phyloP scores from a whole-genome alignment of 2,113 vertebrate genomes.

The Equus quagga region DNA sequence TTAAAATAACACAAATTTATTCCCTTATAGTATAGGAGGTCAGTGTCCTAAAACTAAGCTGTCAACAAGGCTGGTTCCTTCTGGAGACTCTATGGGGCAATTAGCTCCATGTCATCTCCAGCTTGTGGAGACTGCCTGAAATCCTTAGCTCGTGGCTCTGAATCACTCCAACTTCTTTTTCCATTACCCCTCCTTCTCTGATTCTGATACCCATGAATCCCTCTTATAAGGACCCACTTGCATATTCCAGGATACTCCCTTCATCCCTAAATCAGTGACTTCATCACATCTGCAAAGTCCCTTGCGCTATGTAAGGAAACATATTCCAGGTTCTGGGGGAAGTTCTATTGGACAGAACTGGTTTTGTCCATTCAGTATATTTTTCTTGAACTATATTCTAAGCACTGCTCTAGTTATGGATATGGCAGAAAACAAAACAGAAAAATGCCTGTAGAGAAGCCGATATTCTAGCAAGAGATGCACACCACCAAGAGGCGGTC shows the following conservation, averaged over 20 bases:
- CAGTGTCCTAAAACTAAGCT: no score
- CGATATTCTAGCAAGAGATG: not conserved
- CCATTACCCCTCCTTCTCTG: no score
- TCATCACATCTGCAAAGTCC: no score
- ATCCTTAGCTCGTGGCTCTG: not conserved
- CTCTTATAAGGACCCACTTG: not conserved
- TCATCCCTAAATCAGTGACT: not conserved
- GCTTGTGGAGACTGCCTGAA: no score
- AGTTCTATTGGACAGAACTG: accelerated
- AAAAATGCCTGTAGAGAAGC: not conserved
- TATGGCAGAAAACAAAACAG: not conserved
- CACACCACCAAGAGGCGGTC: accelerated
- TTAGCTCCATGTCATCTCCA: no score
- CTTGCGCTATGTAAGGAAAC: not conserved
- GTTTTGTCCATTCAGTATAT: not conserved
- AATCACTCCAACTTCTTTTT: not conserved
- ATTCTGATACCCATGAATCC: not conserved
- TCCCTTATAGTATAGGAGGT: no score
- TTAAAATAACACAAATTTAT: no score
- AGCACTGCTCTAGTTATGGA: not conserved
- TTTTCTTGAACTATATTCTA: not conserved
- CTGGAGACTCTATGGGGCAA: no score
- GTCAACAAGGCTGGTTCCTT: no score
- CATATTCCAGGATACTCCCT: no score
- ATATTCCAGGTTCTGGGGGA: not conserved